Evolutionary conservation across 1,140 invertebrate species (phyloP).

Genomic region (Leptopilina boulardi): DNA sequence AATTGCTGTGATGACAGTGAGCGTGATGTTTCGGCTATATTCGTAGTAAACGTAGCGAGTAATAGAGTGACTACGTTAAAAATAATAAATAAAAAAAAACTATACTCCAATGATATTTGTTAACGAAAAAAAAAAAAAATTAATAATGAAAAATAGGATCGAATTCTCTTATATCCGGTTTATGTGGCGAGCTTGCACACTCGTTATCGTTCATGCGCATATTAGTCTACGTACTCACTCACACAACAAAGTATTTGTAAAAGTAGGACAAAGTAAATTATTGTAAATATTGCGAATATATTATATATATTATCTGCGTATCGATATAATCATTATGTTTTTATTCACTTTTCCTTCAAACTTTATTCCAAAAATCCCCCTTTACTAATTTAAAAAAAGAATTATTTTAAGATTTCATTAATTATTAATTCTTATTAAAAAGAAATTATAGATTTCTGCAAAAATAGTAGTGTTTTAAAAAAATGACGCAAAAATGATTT

Average conservation of each 20-base stretch:
- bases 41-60: conserved; percentile 44
- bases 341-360: not conserved
- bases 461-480: too few species aligned
- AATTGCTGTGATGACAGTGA: conserved; percentile 43
- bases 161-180: conserved; percentile 5
- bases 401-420: too few species aligned
- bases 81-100: not conserved
- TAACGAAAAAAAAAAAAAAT: conserved; percentile 26
- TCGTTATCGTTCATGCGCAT: conserved; percentile 52
- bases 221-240: conserved; percentile 59
- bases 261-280: conserved; percentile 75
- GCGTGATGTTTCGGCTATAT: conserved; percentile 41
- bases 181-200: conserved; percentile 44
- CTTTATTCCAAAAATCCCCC: not conserved
- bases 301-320: conserved; percentile 20
- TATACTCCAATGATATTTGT: conserved; percentile 34
- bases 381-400: not conserved
- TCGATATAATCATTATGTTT: not conserved
- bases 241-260: conserved; percentile 69
- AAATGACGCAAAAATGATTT: too few species aligned
- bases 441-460: too few species aligned
- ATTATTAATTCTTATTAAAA: too few species aligned
- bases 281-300: conserved; percentile 67
- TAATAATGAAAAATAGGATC: conserved; percentile 1
- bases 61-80: conserved; percentile 31